These are phyloP conservation scores for Micrasema minimum DNA, from an alignment of 1,140 invertebrate genomes.

Conservation along the genomic window DNA sequence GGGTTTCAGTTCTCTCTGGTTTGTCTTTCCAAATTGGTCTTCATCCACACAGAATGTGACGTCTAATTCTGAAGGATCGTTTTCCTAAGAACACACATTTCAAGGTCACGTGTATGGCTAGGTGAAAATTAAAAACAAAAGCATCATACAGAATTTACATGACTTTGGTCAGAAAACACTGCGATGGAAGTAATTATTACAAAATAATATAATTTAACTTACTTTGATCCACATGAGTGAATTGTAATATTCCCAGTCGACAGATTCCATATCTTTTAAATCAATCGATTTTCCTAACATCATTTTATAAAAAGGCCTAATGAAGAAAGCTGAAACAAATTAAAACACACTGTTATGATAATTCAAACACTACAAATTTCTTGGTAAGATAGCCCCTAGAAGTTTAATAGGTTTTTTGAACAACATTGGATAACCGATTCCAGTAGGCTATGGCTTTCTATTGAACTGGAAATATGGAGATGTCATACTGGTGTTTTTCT, in stretches of 20 bases:
- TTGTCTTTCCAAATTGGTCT: constrained; percentile 94
- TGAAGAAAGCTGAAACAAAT: constrained; percentile 92
- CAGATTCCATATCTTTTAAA: constrained; percentile 97
- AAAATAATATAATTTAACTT: constrained; percentile 2
- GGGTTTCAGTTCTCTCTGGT: constrained; percentile 90
- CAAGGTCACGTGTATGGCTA: not conserved
- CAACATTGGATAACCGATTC: too few relatives aligned
- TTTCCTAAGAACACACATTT: constrained; percentile 72
- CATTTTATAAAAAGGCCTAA: constrained; percentile 99
- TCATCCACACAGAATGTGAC: constrained; percentile 96
- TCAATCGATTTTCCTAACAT: constrained; percentile 96
- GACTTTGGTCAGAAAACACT: too few relatives aligned
- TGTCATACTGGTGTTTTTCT: too few relatives aligned
- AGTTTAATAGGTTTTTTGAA: too few relatives aligned
- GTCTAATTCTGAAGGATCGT: constrained; percentile 94
- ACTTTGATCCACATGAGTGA: constrained; percentile 94
- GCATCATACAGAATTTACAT: too few relatives aligned
- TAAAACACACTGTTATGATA: constrained; percentile 37
- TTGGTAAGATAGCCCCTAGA: too few relatives aligned
- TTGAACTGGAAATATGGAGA: too few relatives aligned
- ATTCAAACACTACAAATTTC: not conserved
- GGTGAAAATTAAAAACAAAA: too few relatives aligned
- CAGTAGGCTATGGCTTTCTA: too few relatives aligned
- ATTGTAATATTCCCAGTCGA: constrained; percentile 98
- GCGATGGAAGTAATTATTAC: too few relatives aligned